Percentiles rank a stretch among this genome's conserved stretches.
phyloP scores from a whole-genome alignment of 2,113 vertebrate genomes.

The Bos indicus region DNA sequence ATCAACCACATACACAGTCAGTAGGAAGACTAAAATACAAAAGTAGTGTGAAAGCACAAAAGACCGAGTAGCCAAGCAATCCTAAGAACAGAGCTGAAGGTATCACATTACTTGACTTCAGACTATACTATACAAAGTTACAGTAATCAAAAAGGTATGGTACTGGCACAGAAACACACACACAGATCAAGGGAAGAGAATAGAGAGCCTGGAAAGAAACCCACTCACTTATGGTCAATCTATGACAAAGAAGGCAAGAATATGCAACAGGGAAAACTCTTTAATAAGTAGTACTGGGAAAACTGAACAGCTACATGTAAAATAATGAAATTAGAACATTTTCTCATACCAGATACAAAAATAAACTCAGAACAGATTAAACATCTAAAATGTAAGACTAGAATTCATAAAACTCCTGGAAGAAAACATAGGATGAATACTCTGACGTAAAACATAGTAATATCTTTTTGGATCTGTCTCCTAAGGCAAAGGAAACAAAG shows the following conservation, averaged over 20 bases:
- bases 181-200: neutral
- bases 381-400: neutral
- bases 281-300: neutral
- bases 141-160: neutral
- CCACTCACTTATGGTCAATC: neutral
- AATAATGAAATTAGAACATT: neutral
- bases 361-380: neutral
- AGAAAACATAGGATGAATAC: neutral
- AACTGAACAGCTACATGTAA: neutral
- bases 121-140: neutral
- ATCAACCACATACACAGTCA: neutral
- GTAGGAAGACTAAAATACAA: neutral
- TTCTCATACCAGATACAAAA: neutral
- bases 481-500: neutral
- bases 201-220: neutral
- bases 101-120: neutral
- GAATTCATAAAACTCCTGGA: neutral
- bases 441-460: neutral
- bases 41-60: neutral
- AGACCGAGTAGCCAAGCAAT: neutral
- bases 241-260: neutral
- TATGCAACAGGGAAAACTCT: neutral
- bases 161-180: neutral
- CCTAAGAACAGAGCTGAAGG: neutral
- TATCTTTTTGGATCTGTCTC: neutral